Evolutionary conservation across 2,888 invertebrate genomes (phyloP).

Genomic region (Lymantria monacha): DNA sequence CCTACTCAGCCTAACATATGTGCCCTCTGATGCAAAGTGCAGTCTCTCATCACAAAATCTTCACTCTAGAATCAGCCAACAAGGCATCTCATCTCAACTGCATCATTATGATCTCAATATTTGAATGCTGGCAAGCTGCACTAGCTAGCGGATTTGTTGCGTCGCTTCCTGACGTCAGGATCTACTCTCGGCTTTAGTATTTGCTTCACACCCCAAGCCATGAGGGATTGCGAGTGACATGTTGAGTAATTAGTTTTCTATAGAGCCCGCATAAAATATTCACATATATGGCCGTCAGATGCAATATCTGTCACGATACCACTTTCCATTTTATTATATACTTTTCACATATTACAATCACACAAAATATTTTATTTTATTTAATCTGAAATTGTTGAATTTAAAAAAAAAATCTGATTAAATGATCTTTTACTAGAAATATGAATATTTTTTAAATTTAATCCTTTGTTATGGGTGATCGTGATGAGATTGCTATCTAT

Average conservation of each 20-base stretch:
- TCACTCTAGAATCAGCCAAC: constrained; percentile 6
- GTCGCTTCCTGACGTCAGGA: constrained; percentile 2
- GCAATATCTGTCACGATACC: constrained; percentile 2
- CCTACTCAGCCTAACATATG: constrained; percentile 9
- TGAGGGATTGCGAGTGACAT: constrained; percentile 4
- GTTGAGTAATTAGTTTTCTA: constrained; percentile 9
- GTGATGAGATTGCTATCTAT: constrained; percentile 1
- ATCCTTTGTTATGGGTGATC: neutral
- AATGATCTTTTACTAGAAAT: neutral
- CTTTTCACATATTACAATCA: neutral
- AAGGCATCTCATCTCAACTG: constrained; percentile 8
- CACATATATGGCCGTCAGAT: neutral
- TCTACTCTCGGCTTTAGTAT: constrained; percentile 6
- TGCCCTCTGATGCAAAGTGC: constrained; percentile 8
- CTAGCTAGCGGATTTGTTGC: constrained; percentile 3
- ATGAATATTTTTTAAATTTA: neutral
- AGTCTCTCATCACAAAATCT: constrained; percentile 5
- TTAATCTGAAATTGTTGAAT: neutral
- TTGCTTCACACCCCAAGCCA: constrained; percentile 3
- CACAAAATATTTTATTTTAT: neutral
- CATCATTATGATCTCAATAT: neutral
- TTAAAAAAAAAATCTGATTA: neutral
- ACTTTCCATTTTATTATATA: neutral
- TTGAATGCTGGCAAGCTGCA: neutral
- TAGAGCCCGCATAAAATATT: neutral